Evolutionary conservation across 1,140 invertebrate genomes (phyloP).

Genomic region (Listronotus bonariensis): DNA sequence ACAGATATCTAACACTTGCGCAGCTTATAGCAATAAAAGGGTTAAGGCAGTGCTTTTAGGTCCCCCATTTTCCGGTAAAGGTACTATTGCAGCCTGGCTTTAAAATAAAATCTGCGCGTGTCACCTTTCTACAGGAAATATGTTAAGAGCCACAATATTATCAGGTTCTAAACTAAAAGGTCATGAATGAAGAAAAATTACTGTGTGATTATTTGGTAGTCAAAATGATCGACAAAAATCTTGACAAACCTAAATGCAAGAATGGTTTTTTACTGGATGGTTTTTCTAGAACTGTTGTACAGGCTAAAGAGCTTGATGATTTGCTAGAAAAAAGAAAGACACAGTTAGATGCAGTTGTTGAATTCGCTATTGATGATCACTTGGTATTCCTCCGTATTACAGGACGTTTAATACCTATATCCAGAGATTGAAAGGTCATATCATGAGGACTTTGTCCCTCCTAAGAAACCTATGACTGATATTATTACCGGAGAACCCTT

Average conservation of each 20-base stretch:
- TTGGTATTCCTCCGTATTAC: slow-evolving; percentile 92
- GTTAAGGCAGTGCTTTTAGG: slow-evolving; percentile 91
- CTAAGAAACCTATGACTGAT: slow-evolving; percentile 90
- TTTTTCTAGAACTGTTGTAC: slow-evolving; percentile 91
- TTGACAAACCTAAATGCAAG: slow-evolving; percentile 90
- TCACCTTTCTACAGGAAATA: slow-evolving; percentile 95
- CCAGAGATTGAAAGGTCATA: slow-evolving; percentile 89
- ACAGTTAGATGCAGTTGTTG: slow-evolving; percentile 88
- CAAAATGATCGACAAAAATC: slow-evolving; percentile 89
- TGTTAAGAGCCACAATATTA: slow-evolving; percentile 89
- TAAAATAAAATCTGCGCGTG: slow-evolving; percentile 94
- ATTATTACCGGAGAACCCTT: slow-evolving; percentile 93
- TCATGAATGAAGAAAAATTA: slow-evolving; percentile 91
- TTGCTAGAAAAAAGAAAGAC: slow-evolving; percentile 82
- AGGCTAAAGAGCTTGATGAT: slow-evolving; percentile 94
- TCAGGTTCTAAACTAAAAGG: slow-evolving; percentile 86
- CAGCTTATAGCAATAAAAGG: slow-evolving; percentile 54
- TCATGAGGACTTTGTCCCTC: slow-evolving; percentile 96
- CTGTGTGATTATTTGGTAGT: slow-evolving; percentile 96
- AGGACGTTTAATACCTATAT: slow-evolving; percentile 91
- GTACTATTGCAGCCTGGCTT: slow-evolving; percentile 90
- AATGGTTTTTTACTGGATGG: slow-evolving; percentile 96
- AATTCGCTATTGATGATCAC: slow-evolving; percentile 92
- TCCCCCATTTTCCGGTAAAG: slow-evolving; percentile 97
- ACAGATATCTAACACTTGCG: background rate